Base-by-base conservation (phyloP, 2,113 vertebrate species). In the Oceanites oceanicus region DNA sequence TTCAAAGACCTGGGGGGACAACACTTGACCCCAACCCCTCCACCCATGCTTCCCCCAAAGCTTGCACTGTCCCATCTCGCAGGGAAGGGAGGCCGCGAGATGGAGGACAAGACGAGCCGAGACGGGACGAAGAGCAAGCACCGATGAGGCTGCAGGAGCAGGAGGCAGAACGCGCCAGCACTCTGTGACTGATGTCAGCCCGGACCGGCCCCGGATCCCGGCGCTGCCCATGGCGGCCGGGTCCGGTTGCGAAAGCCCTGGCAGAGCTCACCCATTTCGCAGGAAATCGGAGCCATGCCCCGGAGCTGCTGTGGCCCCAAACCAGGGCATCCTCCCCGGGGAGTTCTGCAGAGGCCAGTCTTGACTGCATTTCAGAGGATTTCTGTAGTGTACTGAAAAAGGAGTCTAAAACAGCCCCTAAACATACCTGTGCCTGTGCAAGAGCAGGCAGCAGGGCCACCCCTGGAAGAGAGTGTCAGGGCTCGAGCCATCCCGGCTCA, bases 41-140 rank as follows among this genome's bases (percentile, higher is more conserved):
- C 49, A 58, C 6, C 49, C 15, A 4, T 16, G 44, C 20, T 47
- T 22, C 21, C 40, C 14, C 13, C 11, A 34, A 68, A 93, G 62
- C 32, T 15, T 21, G 6, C 7, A 11, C 27, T 2, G 0, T 19
- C 45, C 86, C 32, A 23, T 6, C 70, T 65, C 6, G 0, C 1
- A 0, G 25, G 38, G 45, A 32, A 68, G 67, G 56, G 66, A 77
- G 42, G 38, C 40, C 61, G 47, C 0, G 2, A 15, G 65, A 36
- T 0, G 2, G 45, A 67, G 65, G 27, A 42, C 14, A 27, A 77
- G 30, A 74, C 1, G 1, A 61, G 82, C 58, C 1, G 3, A 55
- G 77, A 10, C 0, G 5, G 38, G 77, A 9, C 5, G 11, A 45
- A 23, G 70, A 21, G 9, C 3, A 5, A 42, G 49, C 15, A 1